These are phyloP conservation scores for Aspidapion aeneum DNA, from an alignment of 2,888 invertebrate species.

Conservation along the genomic window DNA sequence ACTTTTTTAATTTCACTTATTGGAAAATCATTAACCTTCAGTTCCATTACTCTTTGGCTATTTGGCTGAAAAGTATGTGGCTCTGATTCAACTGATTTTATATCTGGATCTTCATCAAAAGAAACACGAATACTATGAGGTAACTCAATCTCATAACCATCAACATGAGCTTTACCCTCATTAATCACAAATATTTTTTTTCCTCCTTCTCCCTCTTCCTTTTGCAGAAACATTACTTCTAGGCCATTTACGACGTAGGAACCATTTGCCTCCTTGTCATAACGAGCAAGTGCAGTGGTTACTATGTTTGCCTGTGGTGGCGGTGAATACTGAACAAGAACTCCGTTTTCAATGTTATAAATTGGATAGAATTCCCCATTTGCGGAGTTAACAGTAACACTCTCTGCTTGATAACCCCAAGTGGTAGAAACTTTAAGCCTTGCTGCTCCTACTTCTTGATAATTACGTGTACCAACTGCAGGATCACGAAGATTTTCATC, in stretches of 20 bases:
- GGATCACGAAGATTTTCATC: no score
- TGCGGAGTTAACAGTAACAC: no score
- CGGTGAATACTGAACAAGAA: constrained; percentile 6
- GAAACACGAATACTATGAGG: constrained; percentile 2
- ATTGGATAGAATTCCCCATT: constrained; percentile 9
- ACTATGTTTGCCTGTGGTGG: constrained; percentile 9
- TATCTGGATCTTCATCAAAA: constrained; percentile 11
- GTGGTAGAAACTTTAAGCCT: no score
- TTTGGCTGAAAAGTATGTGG: no score
- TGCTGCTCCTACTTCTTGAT: no score
- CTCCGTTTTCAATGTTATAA: constrained; percentile 9
- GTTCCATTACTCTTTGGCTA: no score
- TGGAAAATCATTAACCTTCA: no score
- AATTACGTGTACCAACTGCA: no score
- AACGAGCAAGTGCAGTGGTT: constrained; percentile 10
- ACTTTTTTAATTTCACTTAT: no score
- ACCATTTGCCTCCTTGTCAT: constrained; percentile 9
- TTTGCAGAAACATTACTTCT: constrained; percentile 8
- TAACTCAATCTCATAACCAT: constrained; percentile 4
- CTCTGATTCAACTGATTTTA: no score
- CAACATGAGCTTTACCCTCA: constrained; percentile 12
- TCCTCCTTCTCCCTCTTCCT: constrained; percentile 7
- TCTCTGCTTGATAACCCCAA: no score
- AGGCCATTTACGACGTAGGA: constrained; percentile 9
- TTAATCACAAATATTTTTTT: constrained; percentile 9